Evolutionary conservation across 2,113 vertebrate genomes (phyloP).

Genomic region (Labeo rohita): DNA sequence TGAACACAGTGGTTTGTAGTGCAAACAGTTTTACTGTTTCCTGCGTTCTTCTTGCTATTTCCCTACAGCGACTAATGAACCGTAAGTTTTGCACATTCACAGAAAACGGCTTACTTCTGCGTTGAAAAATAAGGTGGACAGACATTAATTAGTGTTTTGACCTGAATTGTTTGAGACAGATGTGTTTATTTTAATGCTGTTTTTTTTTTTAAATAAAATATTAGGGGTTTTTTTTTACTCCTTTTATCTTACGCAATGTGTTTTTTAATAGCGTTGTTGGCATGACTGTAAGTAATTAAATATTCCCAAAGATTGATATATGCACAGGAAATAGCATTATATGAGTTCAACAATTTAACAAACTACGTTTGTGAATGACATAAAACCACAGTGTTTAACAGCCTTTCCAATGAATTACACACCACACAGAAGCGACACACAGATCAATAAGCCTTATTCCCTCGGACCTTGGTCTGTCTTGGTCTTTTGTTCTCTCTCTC

Average conservation of each 20-base stretch:
- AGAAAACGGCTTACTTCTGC: too few relatives aligned
- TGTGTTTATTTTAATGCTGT: conserved; percentile 13
- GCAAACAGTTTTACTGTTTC: too few relatives aligned
- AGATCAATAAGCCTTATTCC: conserved; percentile 47
- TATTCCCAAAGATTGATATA: not conserved
- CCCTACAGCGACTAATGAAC: too few relatives aligned
- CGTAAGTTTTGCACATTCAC: too few relatives aligned
- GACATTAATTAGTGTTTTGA: not conserved
- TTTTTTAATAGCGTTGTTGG: not conserved
- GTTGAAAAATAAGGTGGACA: too few relatives aligned
- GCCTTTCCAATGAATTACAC: conserved; percentile 36
- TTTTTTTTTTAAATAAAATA: too few relatives aligned
- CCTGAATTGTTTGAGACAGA: not conserved
- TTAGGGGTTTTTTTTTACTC: not conserved
- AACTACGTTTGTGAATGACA: not conserved
- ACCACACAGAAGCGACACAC: conserved; percentile 1
- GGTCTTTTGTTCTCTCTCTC: conserved; percentile 27
- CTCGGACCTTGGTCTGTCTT: conserved; percentile 28
- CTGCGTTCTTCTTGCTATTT: too few relatives aligned
- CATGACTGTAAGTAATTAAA: not conserved
- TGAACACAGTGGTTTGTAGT: too few relatives aligned
- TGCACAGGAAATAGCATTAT: not conserved
- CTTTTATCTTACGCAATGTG: not conserved
- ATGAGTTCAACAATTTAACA: not conserved
- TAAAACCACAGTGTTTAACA: not conserved